phyloP scores from a whole-genome alignment of 2,113 vertebrate genomes.

The Melospiza melodia region DNA sequence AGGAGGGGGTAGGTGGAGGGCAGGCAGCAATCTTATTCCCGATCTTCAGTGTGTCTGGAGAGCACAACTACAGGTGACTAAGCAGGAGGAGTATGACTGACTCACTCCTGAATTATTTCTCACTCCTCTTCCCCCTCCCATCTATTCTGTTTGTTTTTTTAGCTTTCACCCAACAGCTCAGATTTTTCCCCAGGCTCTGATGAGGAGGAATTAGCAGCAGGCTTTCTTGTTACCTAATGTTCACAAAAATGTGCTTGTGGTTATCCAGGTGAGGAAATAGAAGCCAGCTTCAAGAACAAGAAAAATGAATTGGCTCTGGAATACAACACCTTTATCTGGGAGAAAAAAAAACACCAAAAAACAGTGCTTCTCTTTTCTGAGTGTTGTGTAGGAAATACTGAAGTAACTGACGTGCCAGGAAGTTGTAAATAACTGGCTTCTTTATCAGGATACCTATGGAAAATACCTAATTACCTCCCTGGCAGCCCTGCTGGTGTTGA shows the following conservation, averaged over 20 bases:
- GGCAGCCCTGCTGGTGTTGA: neutral
- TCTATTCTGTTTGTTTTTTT: conserved; percentile 47
- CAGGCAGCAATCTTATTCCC: conserved; percentile 16
- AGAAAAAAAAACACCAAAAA: neutral
- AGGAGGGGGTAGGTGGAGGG: conserved; percentile 26
- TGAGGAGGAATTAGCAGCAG: conserved; percentile 9
- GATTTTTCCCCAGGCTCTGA: conserved; percentile 9
- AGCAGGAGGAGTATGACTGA: conserved; percentile 70
- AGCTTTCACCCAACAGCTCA: conserved; percentile 39
- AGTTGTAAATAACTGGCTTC: conserved; percentile 6
- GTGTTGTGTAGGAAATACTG: neutral
- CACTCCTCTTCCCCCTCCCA: conserved; percentile 41
- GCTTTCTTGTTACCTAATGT: neutral
- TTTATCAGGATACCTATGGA: neutral
- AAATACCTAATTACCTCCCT: neutral
- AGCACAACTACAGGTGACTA: conserved; percentile 75
- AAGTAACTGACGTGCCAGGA: neutral
- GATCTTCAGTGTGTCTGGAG: conserved; percentile 29
- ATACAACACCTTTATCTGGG: neutral
- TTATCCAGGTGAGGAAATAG: conserved; percentile 24
- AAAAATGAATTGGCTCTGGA: neutral
- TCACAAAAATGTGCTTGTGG: conserved; percentile 38
- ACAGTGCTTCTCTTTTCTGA: neutral
- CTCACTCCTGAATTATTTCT: conserved; percentile 66
- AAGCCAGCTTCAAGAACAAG: neutral